These are phyloP conservation scores for Trichogramma evanescens DNA, from an alignment of 2,888 invertebrate genomes.

Conservation along the genomic window DNA sequence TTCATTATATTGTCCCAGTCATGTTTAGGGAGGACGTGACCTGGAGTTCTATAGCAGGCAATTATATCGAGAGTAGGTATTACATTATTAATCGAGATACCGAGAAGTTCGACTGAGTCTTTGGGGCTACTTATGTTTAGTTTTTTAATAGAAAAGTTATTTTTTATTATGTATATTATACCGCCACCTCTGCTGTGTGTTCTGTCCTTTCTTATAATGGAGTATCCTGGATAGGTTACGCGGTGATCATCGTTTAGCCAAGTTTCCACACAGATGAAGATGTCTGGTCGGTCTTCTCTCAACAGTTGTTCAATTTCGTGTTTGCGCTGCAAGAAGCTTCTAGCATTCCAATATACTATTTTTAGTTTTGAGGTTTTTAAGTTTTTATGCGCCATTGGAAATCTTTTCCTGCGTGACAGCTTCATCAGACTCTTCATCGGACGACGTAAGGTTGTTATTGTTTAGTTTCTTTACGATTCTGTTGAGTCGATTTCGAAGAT, in stretches of 20 bases:
- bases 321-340: neutral
- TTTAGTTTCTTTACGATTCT: too few species aligned
- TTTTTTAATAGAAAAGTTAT: neutral
- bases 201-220: constrained; percentile 1
- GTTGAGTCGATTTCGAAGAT: too few species aligned
- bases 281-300: neutral
- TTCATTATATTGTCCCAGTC: constrained; percentile 9
- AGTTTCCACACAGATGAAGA: constrained; percentile 7
- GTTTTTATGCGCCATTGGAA: neutral
- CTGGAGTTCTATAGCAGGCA: constrained; percentile 13
- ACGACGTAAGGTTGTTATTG: neutral
- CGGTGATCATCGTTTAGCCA: constrained; percentile 1
- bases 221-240: neutral
- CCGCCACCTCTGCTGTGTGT: constrained; percentile 6
- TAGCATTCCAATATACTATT: constrained; percentile 3
- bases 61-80: constrained; percentile 1
- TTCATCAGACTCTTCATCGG: neutral
- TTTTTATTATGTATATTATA: constrained; percentile 8
- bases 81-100: constrained; percentile 7
- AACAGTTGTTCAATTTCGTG: neutral
- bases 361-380: neutral
- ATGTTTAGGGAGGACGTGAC: neutral
- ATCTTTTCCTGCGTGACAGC: neutral
- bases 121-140: neutral
- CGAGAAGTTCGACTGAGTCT: constrained; percentile 4